Evolutionary conservation across 1,140 invertebrate genomes (phyloP).

Genomic region (Galleria mellonella): DNA sequence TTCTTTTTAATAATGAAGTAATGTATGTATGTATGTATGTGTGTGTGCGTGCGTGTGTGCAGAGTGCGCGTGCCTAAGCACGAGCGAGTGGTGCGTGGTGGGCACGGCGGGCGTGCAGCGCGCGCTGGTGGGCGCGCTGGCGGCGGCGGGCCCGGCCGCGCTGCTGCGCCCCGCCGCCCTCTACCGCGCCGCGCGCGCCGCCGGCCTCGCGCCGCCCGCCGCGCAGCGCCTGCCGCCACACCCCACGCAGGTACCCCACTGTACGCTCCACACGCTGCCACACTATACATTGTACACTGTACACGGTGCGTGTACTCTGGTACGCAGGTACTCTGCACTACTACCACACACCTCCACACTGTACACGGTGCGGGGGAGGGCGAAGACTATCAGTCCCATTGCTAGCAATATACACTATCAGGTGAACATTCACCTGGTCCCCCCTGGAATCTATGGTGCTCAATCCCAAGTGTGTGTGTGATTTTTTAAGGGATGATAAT

Average conservation of each 20-base stretch:
- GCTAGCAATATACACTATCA: too few species aligned
- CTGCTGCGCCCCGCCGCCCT: conserved; percentile 80
- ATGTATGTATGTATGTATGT: not conserved
- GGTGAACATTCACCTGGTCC: too few species aligned
- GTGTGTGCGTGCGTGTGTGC: too few species aligned
- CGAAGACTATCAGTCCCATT: too few species aligned
- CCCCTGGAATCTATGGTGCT: too few species aligned
- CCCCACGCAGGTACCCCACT: conserved; percentile 66
- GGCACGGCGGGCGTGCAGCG: conserved; percentile 79
- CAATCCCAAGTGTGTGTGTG: too few species aligned
- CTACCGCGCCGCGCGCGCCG: conserved; percentile 76
- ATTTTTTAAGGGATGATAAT: too few species aligned
- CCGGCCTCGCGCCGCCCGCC: conserved; percentile 80
- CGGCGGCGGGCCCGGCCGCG: conserved; percentile 76
- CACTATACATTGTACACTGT: too few species aligned
- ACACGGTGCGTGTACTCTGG: too few species aligned
- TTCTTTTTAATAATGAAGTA: not conserved
- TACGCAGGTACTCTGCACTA: not conserved
- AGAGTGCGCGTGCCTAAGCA: conserved; percentile 74
- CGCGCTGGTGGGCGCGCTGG: conserved; percentile 78
- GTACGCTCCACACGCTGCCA: conserved; percentile 3
- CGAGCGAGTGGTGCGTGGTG: conserved; percentile 67
- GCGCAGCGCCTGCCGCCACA: too few species aligned
- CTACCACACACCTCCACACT: not conserved
- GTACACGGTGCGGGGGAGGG: not conserved